These are phyloP conservation scores for Harmothoe impar DNA, from an alignment of 2,888 invertebrate genomes.

Conservation along the genomic window DNA sequence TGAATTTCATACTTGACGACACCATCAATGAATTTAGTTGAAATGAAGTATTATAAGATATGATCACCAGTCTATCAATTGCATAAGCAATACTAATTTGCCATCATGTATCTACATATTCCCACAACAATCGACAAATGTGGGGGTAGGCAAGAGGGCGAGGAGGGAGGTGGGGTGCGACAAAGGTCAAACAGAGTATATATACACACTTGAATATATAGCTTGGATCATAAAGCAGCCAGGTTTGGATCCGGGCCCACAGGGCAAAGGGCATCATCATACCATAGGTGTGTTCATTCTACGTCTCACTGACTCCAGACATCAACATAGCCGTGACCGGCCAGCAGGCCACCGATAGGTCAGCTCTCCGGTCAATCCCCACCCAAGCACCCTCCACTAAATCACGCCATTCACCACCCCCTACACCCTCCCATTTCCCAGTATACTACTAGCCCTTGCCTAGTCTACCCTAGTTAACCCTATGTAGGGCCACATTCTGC, in stretches of 20 bases:
- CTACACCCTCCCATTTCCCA: background rate
- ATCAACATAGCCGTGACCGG: background rate
- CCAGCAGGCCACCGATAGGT: background rate
- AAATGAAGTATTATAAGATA: no score
- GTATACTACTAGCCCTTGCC: background rate
- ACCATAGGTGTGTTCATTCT: background rate
- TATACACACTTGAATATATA: background rate
- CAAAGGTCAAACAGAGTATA: no score
- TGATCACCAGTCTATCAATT: no score
- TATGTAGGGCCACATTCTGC: no score
- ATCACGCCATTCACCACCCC: background rate
- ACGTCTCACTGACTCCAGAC: conserved; percentile 23
- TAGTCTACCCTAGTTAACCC: background rate
- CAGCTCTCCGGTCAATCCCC: background rate
- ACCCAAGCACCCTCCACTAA: background rate
- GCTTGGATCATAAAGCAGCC: background rate
- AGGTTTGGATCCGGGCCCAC: background rate
- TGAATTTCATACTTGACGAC: no score
- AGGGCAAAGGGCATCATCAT: background rate
- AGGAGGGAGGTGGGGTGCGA: no score
- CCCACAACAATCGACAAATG: no score
- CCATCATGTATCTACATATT: no score
- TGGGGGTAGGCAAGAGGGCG: no score
- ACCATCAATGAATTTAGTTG: no score
- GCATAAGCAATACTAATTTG: no score